Evolutionary conservation across 2,113 vertebrate genomes (phyloP).

Genomic region (Pagrus major): DNA sequence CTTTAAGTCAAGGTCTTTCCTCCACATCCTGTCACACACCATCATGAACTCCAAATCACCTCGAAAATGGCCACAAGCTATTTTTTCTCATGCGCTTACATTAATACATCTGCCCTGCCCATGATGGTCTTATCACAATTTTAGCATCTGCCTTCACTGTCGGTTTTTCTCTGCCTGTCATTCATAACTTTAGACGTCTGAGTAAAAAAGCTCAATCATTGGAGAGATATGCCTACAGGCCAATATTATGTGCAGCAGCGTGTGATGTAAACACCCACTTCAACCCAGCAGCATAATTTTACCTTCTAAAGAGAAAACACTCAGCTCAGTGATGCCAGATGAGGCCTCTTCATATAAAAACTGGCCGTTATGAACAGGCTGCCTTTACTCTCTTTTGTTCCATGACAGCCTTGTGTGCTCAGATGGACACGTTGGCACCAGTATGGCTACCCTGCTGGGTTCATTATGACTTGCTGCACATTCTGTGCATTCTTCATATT

Average conservation of each 20-base stretch:
- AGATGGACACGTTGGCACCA: slow-evolving; percentile 34
- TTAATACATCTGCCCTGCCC: slow-evolving; percentile 32
- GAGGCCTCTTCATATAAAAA: slow-evolving; percentile 30
- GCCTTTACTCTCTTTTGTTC: slow-evolving; percentile 2
- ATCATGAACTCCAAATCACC: slow-evolving; percentile 26
- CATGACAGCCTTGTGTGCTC: slow-evolving; percentile 36
- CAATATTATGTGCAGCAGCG: slow-evolving; percentile 49
- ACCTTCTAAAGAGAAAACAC: slow-evolving; percentile 48
- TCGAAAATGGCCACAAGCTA: slow-evolving; percentile 31
- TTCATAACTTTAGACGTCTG: slow-evolving; percentile 26
- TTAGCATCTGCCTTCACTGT: slow-evolving; percentile 47
- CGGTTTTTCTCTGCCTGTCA: slow-evolving; percentile 24
- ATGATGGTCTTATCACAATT: slow-evolving; percentile 41
- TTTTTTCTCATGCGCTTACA: slow-evolving; percentile 38
- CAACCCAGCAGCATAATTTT: slow-evolving; percentile 53
- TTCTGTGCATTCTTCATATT: slow-evolving; percentile 20
- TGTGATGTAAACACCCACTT: slow-evolving; percentile 63
- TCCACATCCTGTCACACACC: neutral
- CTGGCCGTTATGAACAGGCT: neutral
- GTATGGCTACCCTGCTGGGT: slow-evolving; percentile 17
- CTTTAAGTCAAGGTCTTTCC: slow-evolving; percentile 47
- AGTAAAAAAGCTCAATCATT: slow-evolving; percentile 32
- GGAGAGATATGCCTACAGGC: slow-evolving; percentile 40
- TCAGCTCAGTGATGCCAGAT: slow-evolving; percentile 36
- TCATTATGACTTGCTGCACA: slow-evolving; percentile 23